These are phyloP conservation scores for Agrochola lota DNA, from an alignment of 2,888 invertebrate genomes.

Conservation along the genomic window DNA sequence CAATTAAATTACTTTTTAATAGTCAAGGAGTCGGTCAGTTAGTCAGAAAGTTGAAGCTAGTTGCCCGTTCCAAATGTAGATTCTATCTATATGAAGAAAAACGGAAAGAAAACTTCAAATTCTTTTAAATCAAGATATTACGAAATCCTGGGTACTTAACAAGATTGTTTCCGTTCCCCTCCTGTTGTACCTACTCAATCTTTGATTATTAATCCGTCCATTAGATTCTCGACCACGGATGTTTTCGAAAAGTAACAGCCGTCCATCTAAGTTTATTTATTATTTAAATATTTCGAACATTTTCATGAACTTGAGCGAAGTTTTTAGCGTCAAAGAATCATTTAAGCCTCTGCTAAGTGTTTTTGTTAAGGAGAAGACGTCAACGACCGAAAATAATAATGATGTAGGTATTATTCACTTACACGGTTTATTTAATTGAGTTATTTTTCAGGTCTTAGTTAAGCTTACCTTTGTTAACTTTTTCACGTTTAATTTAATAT, in stretches of 20 bases:
- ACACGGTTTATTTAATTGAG: not conserved
- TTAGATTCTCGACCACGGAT: slow-evolving; percentile 53
- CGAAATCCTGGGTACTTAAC: not conserved
- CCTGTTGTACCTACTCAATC: slow-evolving; percentile 2
- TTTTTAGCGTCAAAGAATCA: slow-evolving; percentile 71
- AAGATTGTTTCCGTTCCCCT: not conserved
- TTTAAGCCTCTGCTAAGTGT: slow-evolving; percentile 70
- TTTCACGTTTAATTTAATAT: not conserved
- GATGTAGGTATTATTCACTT: not conserved
- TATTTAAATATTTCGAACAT: slow-evolving; percentile 67
- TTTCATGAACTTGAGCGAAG: slow-evolving; percentile 66
- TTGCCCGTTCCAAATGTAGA: not conserved
- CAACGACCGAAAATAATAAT: not conserved
- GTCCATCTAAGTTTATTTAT: slow-evolving; percentile 62
- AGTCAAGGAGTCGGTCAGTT: not conserved
- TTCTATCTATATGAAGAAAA: not conserved
- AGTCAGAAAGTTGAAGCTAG: not conserved
- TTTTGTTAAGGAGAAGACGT: slow-evolving; percentile 66
- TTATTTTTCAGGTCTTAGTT: not conserved
- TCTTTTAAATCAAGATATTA: not conserved
- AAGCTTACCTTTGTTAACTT: not conserved
- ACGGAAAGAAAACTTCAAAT: not conserved
- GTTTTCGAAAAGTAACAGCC: slow-evolving; percentile 37
- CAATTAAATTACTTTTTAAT: not conserved
- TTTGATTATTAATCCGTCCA: slow-evolving; percentile 40